Evolutionary conservation across 2,888 invertebrate species (phyloP).

Genomic region (Nematopogon swammerdamellus): DNA sequence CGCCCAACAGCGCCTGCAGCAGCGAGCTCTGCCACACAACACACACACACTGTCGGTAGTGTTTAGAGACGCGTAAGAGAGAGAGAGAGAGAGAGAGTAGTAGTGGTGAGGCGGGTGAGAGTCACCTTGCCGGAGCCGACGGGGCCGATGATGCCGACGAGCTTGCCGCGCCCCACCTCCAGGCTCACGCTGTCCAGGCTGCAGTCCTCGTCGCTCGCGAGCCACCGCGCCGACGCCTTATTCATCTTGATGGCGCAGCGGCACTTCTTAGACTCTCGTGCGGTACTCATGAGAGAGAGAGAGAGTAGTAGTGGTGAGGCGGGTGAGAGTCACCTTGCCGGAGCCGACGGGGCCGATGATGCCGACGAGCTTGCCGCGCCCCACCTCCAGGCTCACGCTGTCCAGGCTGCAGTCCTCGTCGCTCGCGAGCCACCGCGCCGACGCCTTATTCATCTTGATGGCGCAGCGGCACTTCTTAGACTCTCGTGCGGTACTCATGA

Average conservation of each 20-base stretch:
- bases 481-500: neutral
- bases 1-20: constrained; percentile 67
- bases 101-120: too few relatives aligned
- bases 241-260: neutral
- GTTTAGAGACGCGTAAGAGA: too few relatives aligned
- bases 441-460: neutral
- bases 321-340: constrained; percentile 5
- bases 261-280: neutral
- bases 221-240: neutral
- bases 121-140: constrained; percentile 4
- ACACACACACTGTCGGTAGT: too few relatives aligned
- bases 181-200: neutral
- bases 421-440: neutral
- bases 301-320: too few relatives aligned
- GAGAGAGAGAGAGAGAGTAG: too few relatives aligned
- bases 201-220: neutral
- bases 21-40: constrained; percentile 29
- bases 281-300: neutral
- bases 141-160: constrained; percentile 3
- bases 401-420: neutral
- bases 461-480: neutral
- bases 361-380: constrained; percentile 1
- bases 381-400: neutral
- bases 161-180: neutral
- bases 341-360: constrained; percentile 3